phyloP scores from a whole-genome alignment of 2,888 invertebrate species.

The Caenorhabditis virilis region DNA sequence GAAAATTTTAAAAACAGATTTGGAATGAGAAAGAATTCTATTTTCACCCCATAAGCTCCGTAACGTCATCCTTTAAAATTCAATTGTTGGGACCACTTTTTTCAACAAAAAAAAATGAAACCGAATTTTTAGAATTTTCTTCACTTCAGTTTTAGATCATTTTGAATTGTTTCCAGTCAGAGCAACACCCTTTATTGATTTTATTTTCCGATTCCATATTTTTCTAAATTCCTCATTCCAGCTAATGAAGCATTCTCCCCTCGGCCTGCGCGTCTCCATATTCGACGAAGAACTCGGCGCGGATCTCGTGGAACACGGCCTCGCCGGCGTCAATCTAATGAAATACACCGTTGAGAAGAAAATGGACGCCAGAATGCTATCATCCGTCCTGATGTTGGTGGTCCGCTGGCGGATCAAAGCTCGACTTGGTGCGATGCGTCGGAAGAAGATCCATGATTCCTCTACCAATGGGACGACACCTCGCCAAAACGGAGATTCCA shows the following conservation, averaged over 20 bases:
- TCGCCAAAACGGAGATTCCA: conserved; percentile 12
- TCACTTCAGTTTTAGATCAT: too few species aligned
- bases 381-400: conserved; percentile 23
- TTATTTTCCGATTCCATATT: too few species aligned
- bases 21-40: too few species aligned
- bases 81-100: too few species aligned
- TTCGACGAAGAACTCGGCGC: conserved; percentile 65
- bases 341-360: conserved; percentile 61
- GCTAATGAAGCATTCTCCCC: conserved; percentile 45
- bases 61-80: too few species aligned
- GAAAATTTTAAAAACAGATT: too few species aligned
- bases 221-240: too few species aligned
- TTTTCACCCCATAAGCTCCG: too few species aligned
- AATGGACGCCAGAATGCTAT: conserved; percentile 43
- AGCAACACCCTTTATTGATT: too few species aligned
- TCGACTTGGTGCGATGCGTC: conserved; percentile 14
- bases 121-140: too few species aligned
- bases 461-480: conserved; percentile 11
- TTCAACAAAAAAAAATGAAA: too few species aligned
- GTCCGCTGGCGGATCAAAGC: conserved; percentile 31
- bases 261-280: conserved; percentile 57
- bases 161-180: too few species aligned
- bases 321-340: conserved; percentile 62
- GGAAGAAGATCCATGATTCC: conserved; percentile 27
- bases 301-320: conserved; percentile 62